These are phyloP conservation scores for Ormia ochracea DNA, from an alignment of 2,888 invertebrate species.

Conservation along the genomic window DNA sequence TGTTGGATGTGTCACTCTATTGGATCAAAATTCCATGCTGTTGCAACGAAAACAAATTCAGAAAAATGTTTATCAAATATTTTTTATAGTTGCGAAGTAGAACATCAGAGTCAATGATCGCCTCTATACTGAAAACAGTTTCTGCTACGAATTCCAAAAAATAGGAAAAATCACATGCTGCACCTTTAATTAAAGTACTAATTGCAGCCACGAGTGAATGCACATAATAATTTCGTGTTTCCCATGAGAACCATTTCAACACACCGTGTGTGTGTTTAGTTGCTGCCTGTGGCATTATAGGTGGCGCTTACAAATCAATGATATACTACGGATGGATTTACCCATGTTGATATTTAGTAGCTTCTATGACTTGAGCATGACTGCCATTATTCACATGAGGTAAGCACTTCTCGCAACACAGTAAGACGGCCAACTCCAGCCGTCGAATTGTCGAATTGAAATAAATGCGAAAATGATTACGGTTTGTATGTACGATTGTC, in stretches of 20 bases:
- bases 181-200: neutral
- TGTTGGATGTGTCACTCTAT: no score
- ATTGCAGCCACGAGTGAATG: neutral
- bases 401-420: constrained; percentile 30
- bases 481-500: constrained; percentile 10
- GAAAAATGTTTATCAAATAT: no score
- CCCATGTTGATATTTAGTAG: constrained; percentile 41
- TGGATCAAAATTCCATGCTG: no score
- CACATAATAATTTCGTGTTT: constrained; percentile 21
- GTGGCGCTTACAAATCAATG: constrained; percentile 63
- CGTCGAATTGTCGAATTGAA: neutral
- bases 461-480: constrained; percentile 15
- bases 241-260: neutral
- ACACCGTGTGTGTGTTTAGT: neutral
- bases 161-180: neutral
- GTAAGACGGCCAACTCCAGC: neutral
- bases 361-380: constrained; percentile 42
- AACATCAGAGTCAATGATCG: no score
- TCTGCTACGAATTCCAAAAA: no score
- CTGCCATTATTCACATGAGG: constrained; percentile 31
- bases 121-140: no score
- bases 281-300: constrained; percentile 16
- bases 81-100: no score
- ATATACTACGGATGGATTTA: constrained; percentile 46
- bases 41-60: no score